phyloP scores from a whole-genome alignment of 2,888 invertebrate genomes.

The Chalcosyrphus nemorum region DNA sequence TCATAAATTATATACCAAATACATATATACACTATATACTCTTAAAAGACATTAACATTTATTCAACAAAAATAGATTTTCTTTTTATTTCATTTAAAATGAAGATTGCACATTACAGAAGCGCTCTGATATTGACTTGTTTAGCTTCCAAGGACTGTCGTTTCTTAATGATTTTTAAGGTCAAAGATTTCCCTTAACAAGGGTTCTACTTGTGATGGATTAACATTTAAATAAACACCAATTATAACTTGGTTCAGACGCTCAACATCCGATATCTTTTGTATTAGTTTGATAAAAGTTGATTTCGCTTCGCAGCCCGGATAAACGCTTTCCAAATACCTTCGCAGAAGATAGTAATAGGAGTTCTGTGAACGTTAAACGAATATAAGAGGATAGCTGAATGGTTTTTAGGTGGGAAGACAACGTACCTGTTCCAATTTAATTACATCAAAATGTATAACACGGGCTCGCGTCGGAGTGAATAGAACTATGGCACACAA shows the following conservation, averaged over 20 bases:
- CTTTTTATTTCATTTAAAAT: slow-evolving; percentile 69
- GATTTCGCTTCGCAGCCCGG: slow-evolving; percentile 94
- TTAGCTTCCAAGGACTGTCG: slow-evolving; percentile 30
- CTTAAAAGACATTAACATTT: slow-evolving; percentile 28
- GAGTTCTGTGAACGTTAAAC: slow-evolving; percentile 86
- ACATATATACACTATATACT: slow-evolving; percentile 2
- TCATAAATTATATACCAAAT: slow-evolving; percentile 1
- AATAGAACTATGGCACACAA: slow-evolving; percentile 96
- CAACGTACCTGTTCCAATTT: slow-evolving; percentile 89
- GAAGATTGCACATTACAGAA: slow-evolving; percentile 71
- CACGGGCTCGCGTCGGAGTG: slow-evolving; percentile 90
- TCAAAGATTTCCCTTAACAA: slow-evolving; percentile 97
- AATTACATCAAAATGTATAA: slow-evolving; percentile 92
- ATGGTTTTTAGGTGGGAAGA: neutral
- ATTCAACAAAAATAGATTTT: slow-evolving; percentile 69
- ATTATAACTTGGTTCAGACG: slow-evolving; percentile 95
- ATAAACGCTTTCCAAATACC: slow-evolving; percentile 92
- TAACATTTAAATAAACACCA: slow-evolving; percentile 94
- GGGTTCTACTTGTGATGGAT: slow-evolving; percentile 95
- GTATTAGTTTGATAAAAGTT: slow-evolving; percentile 92
- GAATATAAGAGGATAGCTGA: neutral
- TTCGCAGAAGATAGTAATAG: slow-evolving; percentile 92
- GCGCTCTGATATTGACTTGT: slow-evolving; percentile 62
- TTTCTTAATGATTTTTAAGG: slow-evolving; percentile 86
- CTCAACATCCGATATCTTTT: slow-evolving; percentile 95